These are phyloP conservation scores for Odocoileus virginianus DNA, from an alignment of 2,113 vertebrate genomes.

Conservation along the genomic window DNA sequence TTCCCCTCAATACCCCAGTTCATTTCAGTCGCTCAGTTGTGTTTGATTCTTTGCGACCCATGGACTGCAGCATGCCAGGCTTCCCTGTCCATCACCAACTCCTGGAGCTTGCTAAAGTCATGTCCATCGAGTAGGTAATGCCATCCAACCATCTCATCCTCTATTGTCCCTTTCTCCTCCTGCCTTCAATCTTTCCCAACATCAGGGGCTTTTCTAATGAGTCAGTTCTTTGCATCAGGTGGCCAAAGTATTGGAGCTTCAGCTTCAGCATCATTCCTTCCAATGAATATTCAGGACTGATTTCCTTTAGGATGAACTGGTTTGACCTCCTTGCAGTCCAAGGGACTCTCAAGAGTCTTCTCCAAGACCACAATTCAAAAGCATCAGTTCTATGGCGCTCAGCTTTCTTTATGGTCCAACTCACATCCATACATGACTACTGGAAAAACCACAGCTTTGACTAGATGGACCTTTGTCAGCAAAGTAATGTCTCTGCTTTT, in stretches of 20 bases:
- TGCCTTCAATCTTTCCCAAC: background rate
- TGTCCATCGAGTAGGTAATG: background rate
- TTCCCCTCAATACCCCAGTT: background rate
- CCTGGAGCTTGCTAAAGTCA: background rate
- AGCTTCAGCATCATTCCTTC: background rate
- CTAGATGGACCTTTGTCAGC: fast-evolving
- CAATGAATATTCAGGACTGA: background rate
- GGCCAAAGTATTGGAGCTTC: background rate
- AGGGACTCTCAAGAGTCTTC: background rate
- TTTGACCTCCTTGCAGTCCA: background rate
- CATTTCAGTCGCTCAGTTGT: background rate
- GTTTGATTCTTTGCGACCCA: background rate
- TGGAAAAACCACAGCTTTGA: background rate
- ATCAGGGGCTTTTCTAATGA: background rate
- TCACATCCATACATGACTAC: background rate
- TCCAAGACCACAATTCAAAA: background rate
- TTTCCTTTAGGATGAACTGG: background rate
- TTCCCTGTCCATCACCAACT: background rate
- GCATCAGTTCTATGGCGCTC: fast-evolving
- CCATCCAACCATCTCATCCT: background rate
- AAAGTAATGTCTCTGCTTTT: background rate
- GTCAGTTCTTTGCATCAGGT: background rate
- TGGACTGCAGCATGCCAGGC: background rate
- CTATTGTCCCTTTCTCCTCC: background rate
- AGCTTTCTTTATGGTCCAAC: background rate